Conservation (phyloP, 2,113 vertebrate species). For the Scophthalmus maximus region DNA sequence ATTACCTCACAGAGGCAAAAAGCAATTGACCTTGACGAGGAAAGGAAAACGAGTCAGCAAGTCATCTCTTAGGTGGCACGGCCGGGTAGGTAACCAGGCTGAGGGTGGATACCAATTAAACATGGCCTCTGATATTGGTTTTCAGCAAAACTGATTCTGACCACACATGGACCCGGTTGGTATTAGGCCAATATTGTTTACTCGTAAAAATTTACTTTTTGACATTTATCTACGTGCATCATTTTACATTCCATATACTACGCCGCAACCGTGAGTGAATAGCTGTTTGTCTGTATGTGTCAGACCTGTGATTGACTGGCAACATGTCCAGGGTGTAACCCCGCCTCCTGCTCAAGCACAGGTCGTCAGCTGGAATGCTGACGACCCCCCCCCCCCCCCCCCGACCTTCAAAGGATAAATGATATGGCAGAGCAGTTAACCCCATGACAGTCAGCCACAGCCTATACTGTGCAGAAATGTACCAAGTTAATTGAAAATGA, state of each 20-base stretch:
- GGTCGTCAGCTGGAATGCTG: background rate
- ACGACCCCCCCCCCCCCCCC: too few species aligned
- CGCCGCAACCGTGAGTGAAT: too few species aligned
- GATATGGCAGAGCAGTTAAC: background rate
- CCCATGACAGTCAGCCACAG: background rate
- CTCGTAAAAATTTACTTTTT: too few species aligned
- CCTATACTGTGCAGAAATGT: too few species aligned
- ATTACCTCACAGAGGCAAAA: conserved; percentile 27
- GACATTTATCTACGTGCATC: too few species aligned
- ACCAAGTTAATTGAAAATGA: too few species aligned
- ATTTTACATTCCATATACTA: too few species aligned
- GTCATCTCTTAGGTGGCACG: background rate
- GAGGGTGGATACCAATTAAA: conserved; percentile 38
- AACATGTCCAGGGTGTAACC: background rate
- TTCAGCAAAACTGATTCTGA: background rate
- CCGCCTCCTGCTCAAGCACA: background rate
- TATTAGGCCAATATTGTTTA: too few species aligned
- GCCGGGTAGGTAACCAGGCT: conserved; percentile 12
- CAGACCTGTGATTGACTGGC: background rate
- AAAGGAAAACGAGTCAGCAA: conserved; percentile 41
- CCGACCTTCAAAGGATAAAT: background rate
- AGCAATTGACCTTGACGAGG: conserved; percentile 59
- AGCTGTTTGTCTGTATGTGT: too few species aligned
- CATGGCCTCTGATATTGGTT: background rate
- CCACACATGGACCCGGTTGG: background rate